Base-by-base conservation (phyloP, 2,113 vertebrate species). In the Athene cunicularia region DNA sequence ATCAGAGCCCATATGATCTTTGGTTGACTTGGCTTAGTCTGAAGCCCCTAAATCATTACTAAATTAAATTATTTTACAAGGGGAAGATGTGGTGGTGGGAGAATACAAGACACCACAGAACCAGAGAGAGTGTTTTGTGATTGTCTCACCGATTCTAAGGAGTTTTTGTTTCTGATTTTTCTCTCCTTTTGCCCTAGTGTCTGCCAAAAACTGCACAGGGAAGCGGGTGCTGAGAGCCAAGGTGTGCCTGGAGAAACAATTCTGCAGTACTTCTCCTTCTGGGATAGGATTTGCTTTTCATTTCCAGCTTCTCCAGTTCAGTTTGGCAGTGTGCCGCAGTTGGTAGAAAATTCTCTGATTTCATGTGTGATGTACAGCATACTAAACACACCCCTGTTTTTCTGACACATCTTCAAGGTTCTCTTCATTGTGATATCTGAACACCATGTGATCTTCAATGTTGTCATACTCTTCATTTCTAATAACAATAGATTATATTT, bases 211-310 rank as follows among this genome's bases (percentile, higher is more conserved):
- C 59, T 39, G 17, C 3, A 1, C 19, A 50, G 83, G 32, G 20
- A 39, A 77, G 55, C 50, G 71, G 55, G 50, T 90, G 39, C 30
- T 90, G 52, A 68, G 30, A 68, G 12, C 21, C 1, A 6, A 82
- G 13, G 33, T 72, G 24, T 37, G 19, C 39, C 86, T 19, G 16
- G 26, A 30, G 43, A 56, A 83, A 63, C 0, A 2, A 1, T 18
- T 76, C 22, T 0, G 0, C 0, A 3, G 21, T 17, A 6, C 35
- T 84, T 39, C 23, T 56, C 14, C 12, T 49, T 77, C 4, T 14
- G 43, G n/a, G n/a, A 75, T 43, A 75, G 12, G 30, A 47, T 41
- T 88, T 4, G 0, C 1, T 19, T 90, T 86, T 35, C 0, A 0
- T 43, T 83, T 92, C 43, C 67, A 80, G 32, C 33, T 92, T 88